A percentile compares a stretch with the other conserved stretches of the same genome.
Conservation (phyloP, 2,888 invertebrate genomes). For the Dorcus hopei region DNA sequence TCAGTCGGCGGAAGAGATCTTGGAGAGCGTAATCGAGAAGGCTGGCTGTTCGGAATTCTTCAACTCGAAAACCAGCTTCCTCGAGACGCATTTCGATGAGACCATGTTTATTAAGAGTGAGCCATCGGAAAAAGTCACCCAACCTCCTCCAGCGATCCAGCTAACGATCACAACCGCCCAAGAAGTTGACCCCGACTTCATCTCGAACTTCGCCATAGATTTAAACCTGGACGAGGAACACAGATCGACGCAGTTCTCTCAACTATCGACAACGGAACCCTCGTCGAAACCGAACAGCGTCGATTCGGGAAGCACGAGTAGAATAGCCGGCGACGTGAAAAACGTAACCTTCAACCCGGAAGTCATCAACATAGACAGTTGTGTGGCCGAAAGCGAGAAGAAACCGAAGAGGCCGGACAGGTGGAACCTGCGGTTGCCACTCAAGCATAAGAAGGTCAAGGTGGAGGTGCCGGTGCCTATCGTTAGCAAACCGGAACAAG, state of each 20-base stretch:
- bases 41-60: constrained; percentile 47
- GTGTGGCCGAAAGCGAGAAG: constrained; percentile 17
- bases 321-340: constrained; percentile 42
- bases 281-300: constrained; percentile 39
- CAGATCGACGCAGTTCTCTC: constrained; percentile 39
- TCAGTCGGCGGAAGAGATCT: constrained; percentile 56
- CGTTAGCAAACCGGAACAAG: constrained; percentile 27
- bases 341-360: constrained; percentile 50
- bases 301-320: constrained; percentile 38
- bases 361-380: constrained; percentile 38
- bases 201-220: constrained; percentile 49
- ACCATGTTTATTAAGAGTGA: constrained; percentile 18
- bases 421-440: constrained; percentile 31
- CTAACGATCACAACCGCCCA: not conserved
- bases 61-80: constrained; percentile 38
- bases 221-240: constrained; percentile 45
- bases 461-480: constrained; percentile 21
- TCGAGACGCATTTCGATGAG: constrained; percentile 47
- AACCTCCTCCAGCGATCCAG: not conserved
- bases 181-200: constrained; percentile 41
- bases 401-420: constrained; percentile 27
- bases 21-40: constrained; percentile 46
- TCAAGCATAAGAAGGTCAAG: constrained; percentile 25
- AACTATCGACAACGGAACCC: constrained; percentile 6
- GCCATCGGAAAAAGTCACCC: not conserved